Evolutionary conservation across 2,113 vertebrate genomes (phyloP), one percentile per base, ranked within the genome.

Genomic region (Coregonus clupeaformis): DNA sequence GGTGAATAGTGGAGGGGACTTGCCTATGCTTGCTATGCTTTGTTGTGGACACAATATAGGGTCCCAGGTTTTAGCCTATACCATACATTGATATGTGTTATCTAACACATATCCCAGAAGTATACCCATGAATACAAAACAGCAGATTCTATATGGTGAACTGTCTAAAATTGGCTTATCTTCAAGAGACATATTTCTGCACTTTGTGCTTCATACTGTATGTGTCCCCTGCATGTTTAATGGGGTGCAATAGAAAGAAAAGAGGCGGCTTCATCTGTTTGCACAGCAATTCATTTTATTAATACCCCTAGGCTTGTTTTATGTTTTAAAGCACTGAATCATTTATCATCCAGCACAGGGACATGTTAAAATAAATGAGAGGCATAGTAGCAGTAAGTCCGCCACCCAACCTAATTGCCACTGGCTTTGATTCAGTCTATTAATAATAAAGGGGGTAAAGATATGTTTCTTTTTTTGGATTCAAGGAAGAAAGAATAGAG

Each of bases 311-410:
- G 42, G 67, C 68, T 69, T 69, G 71, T 82, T 52, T 75, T 79
- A 80, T 78, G 62, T 77, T 73, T 57, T 68, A 77, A 77, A 77
- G 69, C 52, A 69, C 67, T 88, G 75, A 80, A 87, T 86, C 60
- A 82, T 79, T 82, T 68, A 79, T 64, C 75, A 66, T 14, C 62
- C 2, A 65, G 65, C 29, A 36, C 47, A 73, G 24, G 27, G 25
- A 74, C 70, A 73, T 74, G 30, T 77, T 63, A 75, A 77, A 66
- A 24, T 22, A 68, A 9, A 16, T 25, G 18, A 73, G 62, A 11
- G 0, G 5, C 68, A 62, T 72, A 68, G 64, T 72, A 62, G 30
- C 72, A 74, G 55, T 79, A 16, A 14, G 5, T 52, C 49, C 16
- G 5, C 49, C 66, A 76, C 55, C 62, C 16, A 71, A 62, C 72